Evolutionary conservation across 1,140 invertebrate species (phyloP).

Genomic region (Oryctes rhinoceros): DNA sequence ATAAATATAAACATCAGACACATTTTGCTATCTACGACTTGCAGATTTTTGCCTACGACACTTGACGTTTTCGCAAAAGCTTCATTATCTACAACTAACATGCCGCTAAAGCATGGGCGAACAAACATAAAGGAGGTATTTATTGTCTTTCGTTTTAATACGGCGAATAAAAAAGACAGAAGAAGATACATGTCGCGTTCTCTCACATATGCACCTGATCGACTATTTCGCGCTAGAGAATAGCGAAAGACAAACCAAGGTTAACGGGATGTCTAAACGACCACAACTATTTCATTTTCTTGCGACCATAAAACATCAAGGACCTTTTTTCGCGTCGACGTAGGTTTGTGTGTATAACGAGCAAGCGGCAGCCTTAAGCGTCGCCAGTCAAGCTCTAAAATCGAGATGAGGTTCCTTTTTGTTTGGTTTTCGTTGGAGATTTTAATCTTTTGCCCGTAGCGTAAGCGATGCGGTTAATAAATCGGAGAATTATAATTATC

Average conservation of each 20-base stretch:
- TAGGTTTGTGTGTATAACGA: constrained; percentile 7
- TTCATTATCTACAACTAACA: background rate
- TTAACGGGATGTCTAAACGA: constrained; percentile 32
- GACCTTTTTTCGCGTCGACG: constrained; percentile 21
- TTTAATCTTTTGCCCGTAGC: background rate
- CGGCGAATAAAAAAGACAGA: background rate
- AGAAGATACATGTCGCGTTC: background rate
- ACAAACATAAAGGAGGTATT: background rate
- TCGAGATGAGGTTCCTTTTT: background rate
- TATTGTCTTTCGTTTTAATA: background rate
- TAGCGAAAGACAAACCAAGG: constrained; percentile 23
- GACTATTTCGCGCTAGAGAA: constrained; percentile 19
- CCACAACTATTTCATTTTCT: constrained; percentile 33
- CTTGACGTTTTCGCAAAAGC: background rate
- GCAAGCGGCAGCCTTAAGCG: background rate
- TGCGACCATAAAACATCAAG: constrained; percentile 29
- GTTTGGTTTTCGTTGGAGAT: background rate
- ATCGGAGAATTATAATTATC: constrained; percentile 14
- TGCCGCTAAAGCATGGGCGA: background rate
- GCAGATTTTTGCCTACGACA: background rate
- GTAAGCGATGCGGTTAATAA: background rate
- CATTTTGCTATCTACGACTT: background rate
- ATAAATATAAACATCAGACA: background rate
- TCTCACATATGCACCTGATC: constrained; percentile 15
- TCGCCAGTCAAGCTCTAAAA: background rate